Evolutionary conservation across 2,113 vertebrate genomes (phyloP).

Genomic region (Coracopsis vasa): DNA sequence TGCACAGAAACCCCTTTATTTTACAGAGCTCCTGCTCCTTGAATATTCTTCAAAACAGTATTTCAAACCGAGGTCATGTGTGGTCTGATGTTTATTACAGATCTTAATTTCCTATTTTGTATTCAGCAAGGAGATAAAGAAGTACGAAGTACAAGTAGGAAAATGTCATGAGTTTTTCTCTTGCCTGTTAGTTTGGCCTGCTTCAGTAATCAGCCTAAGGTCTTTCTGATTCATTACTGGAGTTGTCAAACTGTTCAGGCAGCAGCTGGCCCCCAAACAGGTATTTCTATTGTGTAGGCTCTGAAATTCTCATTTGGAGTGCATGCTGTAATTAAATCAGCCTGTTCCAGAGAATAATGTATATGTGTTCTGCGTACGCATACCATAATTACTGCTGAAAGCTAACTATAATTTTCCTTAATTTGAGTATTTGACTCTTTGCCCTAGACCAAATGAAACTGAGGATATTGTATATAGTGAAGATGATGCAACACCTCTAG

Average conservation of each 20-base stretch:
- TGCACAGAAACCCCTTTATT: neutral
- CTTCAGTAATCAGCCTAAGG: neutral
- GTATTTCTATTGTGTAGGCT: neutral
- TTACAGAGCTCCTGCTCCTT: neutral
- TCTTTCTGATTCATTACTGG: neutral
- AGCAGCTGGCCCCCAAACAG: neutral
- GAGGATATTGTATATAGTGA: constrained; percentile 74
- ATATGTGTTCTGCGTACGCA: neutral
- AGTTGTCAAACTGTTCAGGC: neutral
- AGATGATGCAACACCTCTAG: constrained; percentile 66
- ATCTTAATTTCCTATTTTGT: neutral
- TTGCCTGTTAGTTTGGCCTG: neutral
- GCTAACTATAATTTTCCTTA: neutral
- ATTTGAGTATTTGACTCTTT: neutral
- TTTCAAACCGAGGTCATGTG: neutral
- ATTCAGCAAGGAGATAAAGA: neutral
- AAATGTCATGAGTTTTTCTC: neutral
- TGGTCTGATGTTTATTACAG: neutral
- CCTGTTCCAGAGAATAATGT: neutral
- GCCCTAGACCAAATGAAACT: constrained; percentile 73
- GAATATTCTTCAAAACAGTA: neutral
- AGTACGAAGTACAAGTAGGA: neutral
- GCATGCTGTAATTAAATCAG: neutral
- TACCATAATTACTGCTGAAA: neutral
- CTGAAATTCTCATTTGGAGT: neutral